Base-by-base conservation (phyloP, 2,113 vertebrate genomes). In the Dipodomys spectabilis region DNA sequence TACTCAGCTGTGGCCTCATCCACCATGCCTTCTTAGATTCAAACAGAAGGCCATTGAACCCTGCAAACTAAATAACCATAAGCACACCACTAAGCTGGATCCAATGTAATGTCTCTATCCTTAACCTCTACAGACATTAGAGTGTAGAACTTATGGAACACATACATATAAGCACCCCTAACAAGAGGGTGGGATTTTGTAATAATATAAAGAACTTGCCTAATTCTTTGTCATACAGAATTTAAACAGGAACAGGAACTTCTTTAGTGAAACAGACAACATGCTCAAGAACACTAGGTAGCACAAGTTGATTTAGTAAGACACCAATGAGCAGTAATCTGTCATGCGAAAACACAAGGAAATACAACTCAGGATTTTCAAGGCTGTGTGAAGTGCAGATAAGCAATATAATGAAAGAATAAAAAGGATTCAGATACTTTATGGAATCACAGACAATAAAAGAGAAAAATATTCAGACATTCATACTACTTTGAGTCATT, bases 401-500 rank as follows among this genome's bases (percentile, higher is more conserved):
- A 89, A 93, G 27, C 64, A 94, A 85, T 15, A 49, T 45, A 73
- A 64, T 30, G 62, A 9, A 57, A 83, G 32, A 79, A 84, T 64
- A 69, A 73, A 81, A 90, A 88, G 35, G 53, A 90, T 69, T 71
- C 28, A 62, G 57, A 82, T 6, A 67, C 28, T 67, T 62, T 35
- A 69, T 35, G 25, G 72, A 87, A 93, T 81, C 65, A 1, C 7
- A 84, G 77, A 94, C 71, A 91, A 91, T 69, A 72, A 88, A 75
- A 94, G 65, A 87, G 30, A 92, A 87, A 92, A 90, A 85, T 72
- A 83, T 65, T 92, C 18, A 88, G 49, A 92, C 93, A 88, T 27
- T 84, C 64, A 35, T 12, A 57, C 23, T 72, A 49, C 7, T 88
- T 1, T 92, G 64, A 87, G 78, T 85, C 57, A 94, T 82, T 85